Base-by-base conservation (phyloP, 2,797 vertebrate species). In the Natrix natrix region DNA sequence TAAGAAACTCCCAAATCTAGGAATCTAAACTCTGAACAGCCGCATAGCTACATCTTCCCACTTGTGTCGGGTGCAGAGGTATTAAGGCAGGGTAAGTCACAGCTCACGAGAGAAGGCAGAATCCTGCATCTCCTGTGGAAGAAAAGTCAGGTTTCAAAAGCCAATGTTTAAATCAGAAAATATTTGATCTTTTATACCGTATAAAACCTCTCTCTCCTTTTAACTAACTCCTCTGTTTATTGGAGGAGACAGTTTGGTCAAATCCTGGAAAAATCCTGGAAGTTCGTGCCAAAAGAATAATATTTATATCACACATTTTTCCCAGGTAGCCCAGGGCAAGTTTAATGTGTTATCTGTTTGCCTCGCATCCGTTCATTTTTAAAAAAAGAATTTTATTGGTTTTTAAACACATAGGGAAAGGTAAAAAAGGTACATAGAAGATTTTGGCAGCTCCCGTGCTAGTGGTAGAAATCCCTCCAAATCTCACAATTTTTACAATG, bases 91-190 rank as follows among this genome's bases (percentile, higher is more conserved):
- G 63, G 60, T 55, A 88, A 90, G 52, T 63, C 32, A n/a, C 48
- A 87, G 59, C 43, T 93, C 63, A 61, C 22, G 83, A 92, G 56
- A 86, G 83, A 89, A 61, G 87, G 56, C 57, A 59, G 57, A 43
- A 37, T 11, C 55, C 55, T n/a, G 48, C 56, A 37, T 60, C 22
- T 91, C 92, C 92, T 93, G 56, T 14, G 32, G 57, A 91, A 88
- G 28, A 59, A 88, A 91, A 57, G 1, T 83, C 57, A 54, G n/a
- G 88, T 91, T 91, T 61, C 87, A 88, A 91, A 88, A 88, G 37
- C 43, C 66, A 69, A 28, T 24, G 57, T 55, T 83, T 28, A 90
- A 52, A 13, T 43, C 90, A 54, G 5, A 26, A 37, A 60, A 57
- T 0, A 28, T 37, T 87, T 74, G 61, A 48, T 52, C 3, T n/a